A percentile compares a stretch with the other conserved stretches of the same genome.
Conservation (phyloP, 2,888 invertebrate species). For the Tinea pellionella region DNA sequence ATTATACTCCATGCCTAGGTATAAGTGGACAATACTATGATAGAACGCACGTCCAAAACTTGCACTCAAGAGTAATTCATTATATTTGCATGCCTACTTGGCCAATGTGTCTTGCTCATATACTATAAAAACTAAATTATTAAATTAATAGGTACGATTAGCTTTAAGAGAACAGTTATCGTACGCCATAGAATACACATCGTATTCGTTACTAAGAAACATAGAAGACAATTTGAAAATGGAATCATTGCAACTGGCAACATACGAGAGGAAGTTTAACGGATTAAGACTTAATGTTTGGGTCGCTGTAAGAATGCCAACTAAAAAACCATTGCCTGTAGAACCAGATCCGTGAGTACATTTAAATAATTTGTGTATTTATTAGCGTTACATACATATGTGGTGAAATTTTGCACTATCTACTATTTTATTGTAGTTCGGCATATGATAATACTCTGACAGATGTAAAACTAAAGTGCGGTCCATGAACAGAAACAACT, state of each 20-base stretch:
- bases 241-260: slow-evolving; percentile 41
- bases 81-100: no score
- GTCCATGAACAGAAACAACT: no score
- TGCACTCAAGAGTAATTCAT: no score
- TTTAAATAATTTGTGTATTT: background rate
- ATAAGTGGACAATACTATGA: no score
- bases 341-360: slow-evolving; percentile 43
- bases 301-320: slow-evolving; percentile 54
- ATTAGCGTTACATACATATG: no score
- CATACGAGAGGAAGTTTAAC: slow-evolving; percentile 44
- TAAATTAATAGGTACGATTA: slow-evolving; percentile 36
- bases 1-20: no score
- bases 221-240: slow-evolving; percentile 38
- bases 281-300: slow-evolving; percentile 44
- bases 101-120: no score
- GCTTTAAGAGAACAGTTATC: slow-evolving; percentile 43
- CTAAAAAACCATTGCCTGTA: slow-evolving; percentile 36
- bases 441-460: no score
- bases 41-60: no score
- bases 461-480: no score
- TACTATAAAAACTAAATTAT: background rate
- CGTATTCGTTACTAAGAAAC: slow-evolving; percentile 49
- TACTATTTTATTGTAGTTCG: no score
- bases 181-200: slow-evolving; percentile 47
- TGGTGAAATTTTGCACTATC: no score